phyloP scores from a whole-genome alignment of 2,888 invertebrate genomes.

The Tricholauxania praeusta region DNA sequence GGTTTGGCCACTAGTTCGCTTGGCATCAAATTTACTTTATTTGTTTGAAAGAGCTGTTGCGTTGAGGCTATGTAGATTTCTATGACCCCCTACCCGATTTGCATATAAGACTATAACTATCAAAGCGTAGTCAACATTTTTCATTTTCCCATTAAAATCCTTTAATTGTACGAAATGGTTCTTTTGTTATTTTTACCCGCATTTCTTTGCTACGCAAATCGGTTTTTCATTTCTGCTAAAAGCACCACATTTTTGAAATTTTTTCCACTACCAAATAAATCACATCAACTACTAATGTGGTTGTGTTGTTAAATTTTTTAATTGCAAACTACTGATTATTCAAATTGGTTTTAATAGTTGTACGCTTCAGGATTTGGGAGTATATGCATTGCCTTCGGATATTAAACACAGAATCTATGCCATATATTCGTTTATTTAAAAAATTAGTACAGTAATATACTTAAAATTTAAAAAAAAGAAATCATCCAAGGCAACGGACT shows the following conservation, averaged over 20 bases:
- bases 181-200: conserved; percentile 36
- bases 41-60: neutral
- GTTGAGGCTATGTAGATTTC: neutral
- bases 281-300: conserved; percentile 8
- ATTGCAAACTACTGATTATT: neutral
- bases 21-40: too few relatives aligned
- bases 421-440: too few relatives aligned
- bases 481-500: too few relatives aligned
- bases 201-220: conserved; percentile 21
- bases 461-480: too few relatives aligned
- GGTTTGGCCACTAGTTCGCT: too few relatives aligned
- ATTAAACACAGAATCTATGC: too few relatives aligned
- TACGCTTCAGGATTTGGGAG: too few relatives aligned
- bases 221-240: neutral
- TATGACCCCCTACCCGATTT: neutral
- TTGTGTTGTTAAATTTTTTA: neutral
- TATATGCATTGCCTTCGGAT: too few relatives aligned
- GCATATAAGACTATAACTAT: conserved; percentile 7
- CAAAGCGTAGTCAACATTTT: conserved; percentile 30
- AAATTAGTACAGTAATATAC: too few relatives aligned
- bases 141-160: conserved; percentile 28
- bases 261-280: conserved; percentile 7
- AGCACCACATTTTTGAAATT: conserved; percentile 4
- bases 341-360: too few relatives aligned
- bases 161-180: conserved; percentile 31